Evolutionary conservation across 2,888 invertebrate genomes (phyloP), one percentile per base, ranked within the genome.

Genomic region (Heteromurus nitidus): DNA sequence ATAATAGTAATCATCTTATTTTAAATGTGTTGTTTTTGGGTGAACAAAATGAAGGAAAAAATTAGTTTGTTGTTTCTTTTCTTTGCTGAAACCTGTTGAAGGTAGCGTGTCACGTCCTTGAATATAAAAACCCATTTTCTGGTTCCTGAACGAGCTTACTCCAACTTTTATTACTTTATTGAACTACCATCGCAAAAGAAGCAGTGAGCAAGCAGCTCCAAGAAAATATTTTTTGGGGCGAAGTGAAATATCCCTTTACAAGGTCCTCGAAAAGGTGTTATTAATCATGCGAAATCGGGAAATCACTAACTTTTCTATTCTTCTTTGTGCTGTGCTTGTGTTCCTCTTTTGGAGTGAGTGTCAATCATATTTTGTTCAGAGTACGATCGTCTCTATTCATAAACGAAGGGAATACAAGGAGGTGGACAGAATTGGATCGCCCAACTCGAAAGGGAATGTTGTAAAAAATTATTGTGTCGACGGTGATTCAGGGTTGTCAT

Each of bases 401-500:
- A 55, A 55, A 16, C n/a, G n/a, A 44, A 55, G 26, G 22, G 55
- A 55, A 11, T 55, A 26, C 11, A 50, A 36, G 13, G 36, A 36
- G 13, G 5, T 36, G 16, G 47, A 47, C 11, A 47, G 47, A 16
- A 13, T 47, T 11, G n/a, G 3, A 3, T 47, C n/a, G 11, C 47
- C 47, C 11, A 47, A 11, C n/a, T 47, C 47, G 16, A 47, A 47
- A 16, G 11, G 5, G 5, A 36, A 36, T 13, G 28, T 30, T 22
- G 16, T 70, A 0, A 55, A 50, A 30, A 36, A 58, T 42, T 58
- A 70, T 24, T 70, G 70, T 20, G 24, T 58, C n/a, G 1, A 58
- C n/a, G 0, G 53, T 1, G 24, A 58, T n/a, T n/a, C 36, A 11
- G 58, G 50, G 13, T 22, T 36, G 47, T n/a, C 24, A 42, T 55